These are phyloP conservation scores for Naja naja DNA, from an alignment of 2,113 vertebrate genomes.

Conservation along the genomic window DNA sequence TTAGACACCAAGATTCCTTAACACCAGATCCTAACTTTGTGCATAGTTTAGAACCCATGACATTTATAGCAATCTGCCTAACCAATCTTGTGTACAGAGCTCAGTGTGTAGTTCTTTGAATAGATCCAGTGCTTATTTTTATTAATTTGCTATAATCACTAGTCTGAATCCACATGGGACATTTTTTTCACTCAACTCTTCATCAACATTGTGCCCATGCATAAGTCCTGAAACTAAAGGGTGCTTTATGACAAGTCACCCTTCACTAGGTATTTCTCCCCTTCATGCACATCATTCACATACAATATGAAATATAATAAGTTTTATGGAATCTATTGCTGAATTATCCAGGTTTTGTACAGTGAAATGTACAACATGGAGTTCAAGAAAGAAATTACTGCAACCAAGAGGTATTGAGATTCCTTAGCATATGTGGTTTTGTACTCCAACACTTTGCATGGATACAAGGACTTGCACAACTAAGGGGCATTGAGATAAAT, in stretches of 20 bases:
- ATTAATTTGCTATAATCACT: slow-evolving; percentile 43
- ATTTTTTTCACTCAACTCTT: slow-evolving; percentile 48
- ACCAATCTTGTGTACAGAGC: slow-evolving; percentile 28
- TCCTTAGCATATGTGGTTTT: slow-evolving; percentile 12
- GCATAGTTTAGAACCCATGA: slow-evolving; percentile 37
- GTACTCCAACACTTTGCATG: slow-evolving; percentile 10
- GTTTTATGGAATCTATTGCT: neutral
- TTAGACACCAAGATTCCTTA: slow-evolving; percentile 28
- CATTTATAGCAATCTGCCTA: slow-evolving; percentile 29
- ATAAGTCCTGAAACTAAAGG: slow-evolving; percentile 43
- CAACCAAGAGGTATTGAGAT: neutral
- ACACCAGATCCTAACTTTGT: slow-evolving; percentile 38
- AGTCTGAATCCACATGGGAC: slow-evolving; percentile 5
- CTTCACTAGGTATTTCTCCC: neutral
- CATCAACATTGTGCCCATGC: slow-evolving; percentile 29
- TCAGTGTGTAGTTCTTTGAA: slow-evolving; percentile 39
- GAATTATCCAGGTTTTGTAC: slow-evolving; percentile 1
- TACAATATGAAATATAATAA: slow-evolving; percentile 28
- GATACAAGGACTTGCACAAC: neutral
- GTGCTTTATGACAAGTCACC: neutral
- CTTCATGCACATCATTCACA: neutral
- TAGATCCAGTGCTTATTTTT: slow-evolving; percentile 28
- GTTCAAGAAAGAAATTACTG: slow-evolving; percentile 8
- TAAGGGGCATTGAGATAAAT: slow-evolving; percentile 19
- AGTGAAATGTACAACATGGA: neutral